These are phyloP conservation scores for Caenorhabditis angaria DNA, from an alignment of 2,888 invertebrate species.

Conservation along the genomic window DNA sequence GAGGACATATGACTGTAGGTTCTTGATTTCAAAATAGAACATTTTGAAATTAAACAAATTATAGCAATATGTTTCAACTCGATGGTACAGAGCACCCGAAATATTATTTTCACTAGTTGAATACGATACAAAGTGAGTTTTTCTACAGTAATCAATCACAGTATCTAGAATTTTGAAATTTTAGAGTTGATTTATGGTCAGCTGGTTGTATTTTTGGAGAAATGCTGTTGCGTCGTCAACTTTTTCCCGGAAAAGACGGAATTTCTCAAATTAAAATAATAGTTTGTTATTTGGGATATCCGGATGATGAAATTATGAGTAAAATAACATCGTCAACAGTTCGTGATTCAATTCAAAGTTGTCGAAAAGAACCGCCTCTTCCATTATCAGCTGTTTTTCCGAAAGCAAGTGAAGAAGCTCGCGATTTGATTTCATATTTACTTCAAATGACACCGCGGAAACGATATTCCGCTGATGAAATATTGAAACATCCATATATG, in stretches of 20 bases:
- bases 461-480: constrained; percentile 73
- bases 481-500: constrained; percentile 74
- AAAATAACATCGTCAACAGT: constrained; percentile 73
- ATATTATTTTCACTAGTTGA: constrained; percentile 73
- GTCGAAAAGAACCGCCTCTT: constrained; percentile 66
- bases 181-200: constrained; percentile 75
- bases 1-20: constrained; percentile 58
- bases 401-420: constrained; percentile 73
- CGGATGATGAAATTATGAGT: constrained; percentile 68
- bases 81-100: constrained; percentile 74
- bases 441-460: constrained; percentile 73
- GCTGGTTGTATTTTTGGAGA: constrained; percentile 76
- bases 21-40: constrained; percentile 1
- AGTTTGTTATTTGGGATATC: constrained; percentile 74
- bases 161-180: too few relatives aligned
- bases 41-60: constrained; percentile 2
- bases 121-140: constrained; percentile 73
- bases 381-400: constrained; percentile 73
- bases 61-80: constrained; percentile 74
- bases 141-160: too few relatives aligned
- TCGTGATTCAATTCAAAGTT: constrained; percentile 70
- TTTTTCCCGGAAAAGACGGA: constrained; percentile 73
- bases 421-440: constrained; percentile 52
- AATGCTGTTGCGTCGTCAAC: constrained; percentile 75
- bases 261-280: constrained; percentile 73